phyloP scores from a whole-genome alignment of 2,113 vertebrate genomes.

The Cebus imitator region DNA sequence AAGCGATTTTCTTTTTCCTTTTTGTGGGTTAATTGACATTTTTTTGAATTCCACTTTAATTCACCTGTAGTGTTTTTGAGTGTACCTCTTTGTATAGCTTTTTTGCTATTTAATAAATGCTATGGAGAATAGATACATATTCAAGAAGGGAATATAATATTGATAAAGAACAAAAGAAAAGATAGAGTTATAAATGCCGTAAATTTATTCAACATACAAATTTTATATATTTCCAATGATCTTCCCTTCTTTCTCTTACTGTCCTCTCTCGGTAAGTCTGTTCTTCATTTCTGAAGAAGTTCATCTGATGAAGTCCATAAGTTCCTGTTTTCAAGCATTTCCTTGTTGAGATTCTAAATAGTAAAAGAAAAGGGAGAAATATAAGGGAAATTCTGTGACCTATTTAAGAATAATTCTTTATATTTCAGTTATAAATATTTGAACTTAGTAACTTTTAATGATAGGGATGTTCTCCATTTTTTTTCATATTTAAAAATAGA shows the following conservation, averaged over 20 bases:
- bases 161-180: slow-evolving; percentile 1
- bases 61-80: not conserved
- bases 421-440: slow-evolving; percentile 4
- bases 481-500: not conserved
- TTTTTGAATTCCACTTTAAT: not conserved
- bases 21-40: not conserved
- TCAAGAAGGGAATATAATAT: not conserved
- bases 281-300: not conserved
- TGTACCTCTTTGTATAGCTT: not conserved
- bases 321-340: slow-evolving; percentile 38
- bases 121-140: not conserved
- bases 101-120: not conserved
- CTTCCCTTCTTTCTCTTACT: not conserved
- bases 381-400: not conserved
- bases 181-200: not conserved
- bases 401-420: not conserved
- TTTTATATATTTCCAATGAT: not conserved
- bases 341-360: slow-evolving; percentile 32
- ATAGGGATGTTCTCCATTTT: not conserved
- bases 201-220: slow-evolving; percentile 35
- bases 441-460: not conserved
- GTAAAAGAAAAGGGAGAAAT: not conserved
- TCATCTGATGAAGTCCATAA: not conserved
- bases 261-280: not conserved
- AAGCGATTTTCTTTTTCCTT: not conserved